Conservation (phyloP, 2,113 vertebrate species). For the Pandion haliaetus region DNA sequence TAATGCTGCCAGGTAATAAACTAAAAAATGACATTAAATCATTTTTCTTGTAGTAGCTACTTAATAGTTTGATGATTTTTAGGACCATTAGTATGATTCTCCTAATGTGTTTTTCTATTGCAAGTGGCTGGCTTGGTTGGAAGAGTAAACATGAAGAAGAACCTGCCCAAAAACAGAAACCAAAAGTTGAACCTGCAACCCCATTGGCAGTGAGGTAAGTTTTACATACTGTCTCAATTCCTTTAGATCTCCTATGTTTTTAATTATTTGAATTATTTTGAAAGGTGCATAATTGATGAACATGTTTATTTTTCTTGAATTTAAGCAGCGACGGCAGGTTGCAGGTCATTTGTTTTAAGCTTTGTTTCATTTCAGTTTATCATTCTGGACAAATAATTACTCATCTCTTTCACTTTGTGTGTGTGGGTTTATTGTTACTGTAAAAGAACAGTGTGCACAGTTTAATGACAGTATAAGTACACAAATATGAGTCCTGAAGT, state of each 20-base stretch:
- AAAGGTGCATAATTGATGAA: background rate
- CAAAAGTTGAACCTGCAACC: constrained; percentile 93
- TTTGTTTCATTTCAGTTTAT: background rate
- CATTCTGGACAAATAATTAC: background rate
- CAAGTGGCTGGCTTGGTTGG: constrained; percentile 97
- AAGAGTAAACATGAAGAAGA: constrained; percentile 92
- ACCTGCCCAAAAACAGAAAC: constrained; percentile 87
- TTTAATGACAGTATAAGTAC: background rate
- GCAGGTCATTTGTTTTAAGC: background rate
- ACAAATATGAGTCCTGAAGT: background rate
- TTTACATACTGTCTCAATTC: background rate
- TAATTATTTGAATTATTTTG: background rate
- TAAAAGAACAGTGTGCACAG: background rate
- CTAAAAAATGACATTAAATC: background rate
- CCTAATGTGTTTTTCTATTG: background rate
- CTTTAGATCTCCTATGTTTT: background rate
- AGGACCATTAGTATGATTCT: background rate
- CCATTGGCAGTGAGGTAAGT: constrained; percentile 87
- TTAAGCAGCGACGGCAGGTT: background rate
- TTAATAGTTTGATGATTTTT: background rate
- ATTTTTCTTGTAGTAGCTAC: background rate
- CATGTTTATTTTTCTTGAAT: background rate
- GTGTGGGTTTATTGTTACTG: background rate
- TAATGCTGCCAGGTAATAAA: constrained; percentile 91
- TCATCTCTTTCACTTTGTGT: background rate